phyloP scores from a whole-genome alignment of 2,113 vertebrate species.

The Triplophysa dalaica region DNA sequence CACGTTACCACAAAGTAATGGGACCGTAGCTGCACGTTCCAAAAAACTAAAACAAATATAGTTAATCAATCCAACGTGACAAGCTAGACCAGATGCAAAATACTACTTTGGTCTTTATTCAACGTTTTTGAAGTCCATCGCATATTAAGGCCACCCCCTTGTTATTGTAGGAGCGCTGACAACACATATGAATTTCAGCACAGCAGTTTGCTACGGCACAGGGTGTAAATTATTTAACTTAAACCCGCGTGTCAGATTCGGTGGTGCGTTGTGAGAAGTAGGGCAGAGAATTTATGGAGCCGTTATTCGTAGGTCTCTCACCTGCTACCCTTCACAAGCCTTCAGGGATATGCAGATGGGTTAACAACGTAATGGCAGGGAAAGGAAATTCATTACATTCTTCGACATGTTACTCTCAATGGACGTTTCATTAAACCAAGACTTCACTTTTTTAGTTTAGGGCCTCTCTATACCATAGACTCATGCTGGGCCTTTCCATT shows the following conservation, averaged over 20 bases:
- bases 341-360: conserved; percentile 12
- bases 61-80: conserved; percentile 42
- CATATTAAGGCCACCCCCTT: conserved; percentile 23
- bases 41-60: conserved; percentile 38
- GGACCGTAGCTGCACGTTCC: conserved; percentile 27
- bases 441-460: not conserved
- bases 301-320: conserved; percentile 31
- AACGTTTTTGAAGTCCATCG: conserved; percentile 23
- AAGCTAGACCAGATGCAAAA: conserved; percentile 26
- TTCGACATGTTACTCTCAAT: conserved; percentile 19
- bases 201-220: not conserved
- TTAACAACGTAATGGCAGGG: conserved; percentile 21
- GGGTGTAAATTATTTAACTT: conserved; percentile 16
- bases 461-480: not conserved
- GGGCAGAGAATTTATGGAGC: conserved; percentile 9
- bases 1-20: conserved; percentile 27
- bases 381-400: conserved; percentile 44
- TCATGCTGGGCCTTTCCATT: not conserved
- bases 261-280: not conserved
- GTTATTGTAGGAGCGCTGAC: conserved; percentile 28
- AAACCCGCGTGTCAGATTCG: not conserved
- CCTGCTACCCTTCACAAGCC: conserved; percentile 28
- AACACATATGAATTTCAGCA: conserved; percentile 1
- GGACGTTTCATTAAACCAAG: not conserved
- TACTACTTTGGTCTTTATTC: conserved; percentile 24